Conservation (phyloP, 2,113 vertebrate genomes). For the Seriola dumerili region DNA sequence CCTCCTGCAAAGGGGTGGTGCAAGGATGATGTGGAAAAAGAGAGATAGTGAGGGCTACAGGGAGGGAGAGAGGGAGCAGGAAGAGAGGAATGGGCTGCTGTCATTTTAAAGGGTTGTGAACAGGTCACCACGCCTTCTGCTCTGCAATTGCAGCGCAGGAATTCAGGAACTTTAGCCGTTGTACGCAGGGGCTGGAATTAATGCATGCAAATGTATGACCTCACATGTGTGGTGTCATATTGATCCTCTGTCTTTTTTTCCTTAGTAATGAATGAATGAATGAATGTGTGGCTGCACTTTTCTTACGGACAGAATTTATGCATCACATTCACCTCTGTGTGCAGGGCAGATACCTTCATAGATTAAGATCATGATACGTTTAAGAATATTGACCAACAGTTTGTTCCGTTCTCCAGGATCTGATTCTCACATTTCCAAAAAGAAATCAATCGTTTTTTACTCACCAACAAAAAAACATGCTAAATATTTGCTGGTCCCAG, state of each 20-base stretch:
- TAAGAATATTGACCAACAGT: constrained; percentile 19
- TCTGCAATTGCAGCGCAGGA: constrained; percentile 52
- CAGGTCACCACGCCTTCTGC: constrained; percentile 76
- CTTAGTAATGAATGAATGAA: constrained; percentile 20
- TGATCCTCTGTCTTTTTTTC: constrained; percentile 27
- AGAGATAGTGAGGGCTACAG: constrained; percentile 43
- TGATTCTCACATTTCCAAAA: constrained; percentile 39
- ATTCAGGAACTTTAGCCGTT: constrained; percentile 47
- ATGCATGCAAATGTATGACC: constrained; percentile 63
- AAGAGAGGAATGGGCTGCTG: constrained; percentile 71
- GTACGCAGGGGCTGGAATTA: constrained; percentile 22
- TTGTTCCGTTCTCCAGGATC: constrained; percentile 28
- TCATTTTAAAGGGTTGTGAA: constrained; percentile 78
- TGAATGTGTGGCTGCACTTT: constrained; percentile 4
- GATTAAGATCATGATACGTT: constrained; percentile 17
- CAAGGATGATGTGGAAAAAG: constrained; percentile 61
- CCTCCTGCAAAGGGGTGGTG: constrained; percentile 76
- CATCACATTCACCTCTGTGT: constrained; percentile 15
- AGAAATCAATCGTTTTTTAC: not conserved
- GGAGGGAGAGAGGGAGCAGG: constrained; percentile 24
- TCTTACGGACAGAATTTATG: constrained; percentile 17
- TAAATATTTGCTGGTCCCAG: not conserved
- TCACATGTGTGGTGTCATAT: constrained; percentile 30
- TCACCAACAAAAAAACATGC: not conserved
- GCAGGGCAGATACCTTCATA: constrained; percentile 1